Conservation (phyloP, 2,888 invertebrate species). For the Athalia circularis region DNA sequence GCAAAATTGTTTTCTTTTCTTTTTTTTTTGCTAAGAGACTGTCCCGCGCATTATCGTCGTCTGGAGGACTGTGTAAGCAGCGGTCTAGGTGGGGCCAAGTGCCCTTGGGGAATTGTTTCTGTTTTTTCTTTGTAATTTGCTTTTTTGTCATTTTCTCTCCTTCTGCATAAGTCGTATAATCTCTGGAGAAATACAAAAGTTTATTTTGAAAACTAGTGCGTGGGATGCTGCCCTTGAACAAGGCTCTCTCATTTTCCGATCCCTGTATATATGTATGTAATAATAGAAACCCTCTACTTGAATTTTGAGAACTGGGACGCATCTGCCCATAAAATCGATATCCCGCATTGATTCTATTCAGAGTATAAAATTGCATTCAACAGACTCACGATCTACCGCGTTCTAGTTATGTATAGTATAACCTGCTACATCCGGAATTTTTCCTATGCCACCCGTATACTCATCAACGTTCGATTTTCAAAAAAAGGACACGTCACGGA, state of each 20-base stretch:
- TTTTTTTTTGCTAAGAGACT: too few relatives aligned
- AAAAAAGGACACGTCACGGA: background rate
- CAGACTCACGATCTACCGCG: constrained; percentile 28
- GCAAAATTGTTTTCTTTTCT: too few relatives aligned
- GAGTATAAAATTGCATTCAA: constrained; percentile 36
- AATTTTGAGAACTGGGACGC: constrained; percentile 45
- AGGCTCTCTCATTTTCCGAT: constrained; percentile 29
- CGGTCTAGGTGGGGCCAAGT: too few relatives aligned
- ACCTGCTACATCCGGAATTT: constrained; percentile 45
- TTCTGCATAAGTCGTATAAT: background rate
- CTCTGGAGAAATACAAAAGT: background rate
- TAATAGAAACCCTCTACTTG: constrained; percentile 18
- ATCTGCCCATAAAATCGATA: constrained; percentile 47
- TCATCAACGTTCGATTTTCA: background rate
- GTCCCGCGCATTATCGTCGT: too few relatives aligned
- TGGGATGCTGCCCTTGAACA: constrained; percentile 7
- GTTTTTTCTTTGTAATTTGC: too few relatives aligned
- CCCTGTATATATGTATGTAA: background rate
- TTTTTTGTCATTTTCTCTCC: background rate
- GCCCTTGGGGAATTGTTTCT: too few relatives aligned
- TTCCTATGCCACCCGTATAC: constrained; percentile 2
- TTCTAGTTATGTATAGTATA: background rate
- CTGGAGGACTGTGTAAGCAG: too few relatives aligned
- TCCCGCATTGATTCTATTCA: constrained; percentile 49
- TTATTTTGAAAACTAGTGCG: constrained; percentile 29